Percentiles rank a stretch among this genome's conserved stretches.
Conservation (phyloP, 2,113 vertebrate genomes). For the Corythaixoides concolor region DNA sequence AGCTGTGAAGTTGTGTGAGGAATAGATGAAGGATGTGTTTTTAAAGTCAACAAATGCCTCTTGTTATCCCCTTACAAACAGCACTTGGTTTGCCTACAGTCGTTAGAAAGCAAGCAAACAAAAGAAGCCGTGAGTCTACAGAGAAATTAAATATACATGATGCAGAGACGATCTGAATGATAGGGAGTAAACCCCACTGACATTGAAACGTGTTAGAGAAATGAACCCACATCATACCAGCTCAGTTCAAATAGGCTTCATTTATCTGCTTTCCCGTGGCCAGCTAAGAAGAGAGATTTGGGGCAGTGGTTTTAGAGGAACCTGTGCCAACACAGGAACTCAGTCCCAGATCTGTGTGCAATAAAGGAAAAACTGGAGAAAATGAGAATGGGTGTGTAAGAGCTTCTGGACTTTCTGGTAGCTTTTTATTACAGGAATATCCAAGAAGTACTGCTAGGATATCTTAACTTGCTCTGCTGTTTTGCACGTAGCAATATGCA, state of each 20-base stretch:
- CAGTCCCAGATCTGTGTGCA: background rate
- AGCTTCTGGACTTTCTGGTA: background rate
- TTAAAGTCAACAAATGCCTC: background rate
- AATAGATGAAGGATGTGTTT: background rate
- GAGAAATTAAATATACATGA: background rate
- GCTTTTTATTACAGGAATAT: background rate
- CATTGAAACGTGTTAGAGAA: background rate
- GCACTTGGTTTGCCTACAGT: background rate
- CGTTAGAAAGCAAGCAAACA: background rate
- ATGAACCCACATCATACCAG: background rate
- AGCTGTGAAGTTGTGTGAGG: background rate
- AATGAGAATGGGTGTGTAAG: background rate
- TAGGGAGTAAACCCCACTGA: background rate
- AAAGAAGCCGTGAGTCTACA: background rate
- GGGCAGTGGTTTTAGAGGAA: background rate
- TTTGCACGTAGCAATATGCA: background rate
- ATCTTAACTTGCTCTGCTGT: background rate
- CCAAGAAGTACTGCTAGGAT: background rate
- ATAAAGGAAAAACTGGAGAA: background rate
- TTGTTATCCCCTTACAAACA: background rate
- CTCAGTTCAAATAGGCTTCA: background rate
- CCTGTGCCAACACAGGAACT: background rate
- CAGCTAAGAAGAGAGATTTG: background rate
- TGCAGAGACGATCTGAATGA: background rate
- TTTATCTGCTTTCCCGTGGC: background rate